These are phyloP conservation scores for Acipenser ruthenus DNA, from an alignment of 2,797 vertebrate genomes.

Conservation along the genomic window DNA sequence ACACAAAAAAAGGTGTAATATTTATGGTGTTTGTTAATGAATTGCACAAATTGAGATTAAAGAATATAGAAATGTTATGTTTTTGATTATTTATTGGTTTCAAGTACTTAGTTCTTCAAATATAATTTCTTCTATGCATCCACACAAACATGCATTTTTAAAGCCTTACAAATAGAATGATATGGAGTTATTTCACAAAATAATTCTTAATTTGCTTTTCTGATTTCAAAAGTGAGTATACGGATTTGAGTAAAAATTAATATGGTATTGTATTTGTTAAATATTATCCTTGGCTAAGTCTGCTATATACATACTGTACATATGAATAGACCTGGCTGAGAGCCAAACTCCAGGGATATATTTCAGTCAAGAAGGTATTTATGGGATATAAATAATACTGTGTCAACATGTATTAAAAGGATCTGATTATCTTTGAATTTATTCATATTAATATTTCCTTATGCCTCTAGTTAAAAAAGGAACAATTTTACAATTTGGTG, in stretches of 20 bases:
- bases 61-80: neutral
- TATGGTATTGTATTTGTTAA: constrained; percentile 71
- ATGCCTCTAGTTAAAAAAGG: constrained; percentile 23
- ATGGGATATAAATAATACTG: constrained; percentile 78
- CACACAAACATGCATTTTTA: too few relatives aligned
- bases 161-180: constrained; percentile 23
- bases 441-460: constrained; percentile 66
- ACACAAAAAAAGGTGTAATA: too few relatives aligned
- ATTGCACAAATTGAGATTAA: too few relatives aligned
- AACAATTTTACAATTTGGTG: constrained; percentile 2
- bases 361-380: constrained; percentile 76
- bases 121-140: constrained; percentile 10
- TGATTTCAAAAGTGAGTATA: constrained; percentile 33
- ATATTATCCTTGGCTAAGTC: constrained; percentile 79
- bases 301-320: constrained; percentile 75
- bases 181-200: constrained; percentile 29
- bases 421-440: constrained; percentile 64
- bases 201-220: constrained; percentile 28
- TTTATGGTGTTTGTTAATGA: too few relatives aligned
- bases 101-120: constrained; percentile 26
- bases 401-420: constrained; percentile 68
- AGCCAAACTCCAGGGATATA: constrained; percentile 64
- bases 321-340: constrained; percentile 71
- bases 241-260: constrained; percentile 40
- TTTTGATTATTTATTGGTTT: constrained; percentile 11